Base-by-base conservation (phyloP, 1,140 invertebrate genomes). In the Hirudo medicinalis region DNA sequence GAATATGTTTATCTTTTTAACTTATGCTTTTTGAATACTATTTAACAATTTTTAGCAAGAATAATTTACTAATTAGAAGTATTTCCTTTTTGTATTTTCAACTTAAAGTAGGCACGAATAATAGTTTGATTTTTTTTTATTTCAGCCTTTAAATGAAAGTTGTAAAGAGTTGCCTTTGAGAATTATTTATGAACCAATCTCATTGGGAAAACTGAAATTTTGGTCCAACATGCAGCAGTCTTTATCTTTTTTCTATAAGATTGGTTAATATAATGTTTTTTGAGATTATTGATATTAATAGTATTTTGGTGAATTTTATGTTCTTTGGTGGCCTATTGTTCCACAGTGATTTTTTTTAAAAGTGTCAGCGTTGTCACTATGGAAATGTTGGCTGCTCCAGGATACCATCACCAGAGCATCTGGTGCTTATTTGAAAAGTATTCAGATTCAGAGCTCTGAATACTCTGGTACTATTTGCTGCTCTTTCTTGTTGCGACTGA, bases 221-320 rank as follows among this genome's bases (percentile, higher is more conserved):
- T 86, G 90, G 76, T 80, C 89, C 25, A 90, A 93, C 78, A 87
- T 96, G 76, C 87, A 91, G 76, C 83, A 87, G 29, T 88, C 91
- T 4, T 87, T 96, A 74, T 82, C 87, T 32, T 87, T 87, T 54
- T 85, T 97, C 73, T 74, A 77, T 54, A 68, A 67, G n/a, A 74
- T 81, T 70, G 82, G 57, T 63, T 32, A 49, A 11, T 49, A 49
- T 49, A 36, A 5, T 49, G 0, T 49, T 49, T 49, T 49, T n/a
- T n/a, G n/a, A n/a, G n/a, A n/a, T n/a, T n/a, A n/a, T n/a, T n/a
- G n/a, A n/a, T 36, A 36, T 36, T 6, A 36, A 36, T 36, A 36
- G 32, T 36, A 36, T 6, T 6, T 36, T 36, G 32, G 32, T 36
- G 32, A 36, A 6, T 3, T 6, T 36, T 36, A 36, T 36, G 32